These are phyloP conservation scores for Otis tarda DNA, from an alignment of 2,113 vertebrate genomes.

Conservation along the genomic window DNA sequence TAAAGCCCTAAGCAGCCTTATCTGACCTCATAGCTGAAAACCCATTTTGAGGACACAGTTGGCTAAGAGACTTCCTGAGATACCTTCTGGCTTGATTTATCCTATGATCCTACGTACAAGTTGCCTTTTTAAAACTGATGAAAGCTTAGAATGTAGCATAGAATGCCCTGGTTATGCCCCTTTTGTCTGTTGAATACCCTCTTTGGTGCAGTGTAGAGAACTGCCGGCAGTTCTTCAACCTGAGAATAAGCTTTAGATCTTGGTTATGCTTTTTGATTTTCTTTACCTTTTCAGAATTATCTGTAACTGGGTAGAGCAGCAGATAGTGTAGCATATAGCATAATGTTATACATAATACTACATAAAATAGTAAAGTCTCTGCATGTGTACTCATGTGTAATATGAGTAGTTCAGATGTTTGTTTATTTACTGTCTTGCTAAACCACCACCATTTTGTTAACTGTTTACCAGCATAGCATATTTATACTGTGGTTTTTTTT, in stretches of 20 bases:
- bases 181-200: neutral
- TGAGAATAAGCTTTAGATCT: neutral
- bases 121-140: neutral
- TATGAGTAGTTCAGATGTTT: neutral
- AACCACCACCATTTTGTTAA: neutral
- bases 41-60: neutral
- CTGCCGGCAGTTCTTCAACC: neutral
- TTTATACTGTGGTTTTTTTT: neutral
- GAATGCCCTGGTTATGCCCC: neutral
- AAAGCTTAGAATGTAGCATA: neutral
- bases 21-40: neutral
- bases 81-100: neutral
- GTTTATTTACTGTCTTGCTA: neutral
- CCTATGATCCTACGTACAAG: fast-evolving
- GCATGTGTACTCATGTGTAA: neutral
- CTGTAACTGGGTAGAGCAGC: neutral
- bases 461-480: neutral
- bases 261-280: neutral
- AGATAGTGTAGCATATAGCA: neutral
- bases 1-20: neutral
- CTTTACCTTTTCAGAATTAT: neutral
- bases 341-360: neutral
- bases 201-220: neutral
- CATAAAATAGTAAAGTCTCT: neutral
- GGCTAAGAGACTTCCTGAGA: neutral